Base-by-base conservation (phyloP, 2,888 invertebrate genomes). In the Drosophila colorata region DNA sequence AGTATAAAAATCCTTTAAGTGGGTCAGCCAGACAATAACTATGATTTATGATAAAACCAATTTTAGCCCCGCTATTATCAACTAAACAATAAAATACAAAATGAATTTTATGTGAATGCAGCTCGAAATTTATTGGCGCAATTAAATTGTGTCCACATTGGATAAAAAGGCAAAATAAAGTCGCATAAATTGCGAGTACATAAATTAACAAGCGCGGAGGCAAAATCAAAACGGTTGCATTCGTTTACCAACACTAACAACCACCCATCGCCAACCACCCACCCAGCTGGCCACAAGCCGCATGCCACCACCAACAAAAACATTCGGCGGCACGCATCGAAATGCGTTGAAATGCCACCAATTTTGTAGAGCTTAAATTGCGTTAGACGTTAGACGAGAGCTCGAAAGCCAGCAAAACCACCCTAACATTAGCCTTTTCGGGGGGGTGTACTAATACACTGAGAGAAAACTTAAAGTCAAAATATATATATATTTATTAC, bases 291-390 rank as follows among this genome's bases (percentile, higher is more conserved):
- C 46, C 61, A 35, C 58, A 53, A 47, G 31, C 61, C 58, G 41
- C 80, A 61, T 65, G 63, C 73, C 85, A 76, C 78, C 78, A 69
- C 71, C 79, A 35, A 59, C n/a, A 67, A 66, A 60, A 46, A 48
- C 44, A 58, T 55, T 61, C 55, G 41, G 64, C 53, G 43, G 74
- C 70, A 74, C 69, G 70, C 80, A 71, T 55, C 70, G 59, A 64
- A 86, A 75, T 71, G 80, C 83, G 87, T 74, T 77, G 77, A 87
- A 86, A 79, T 87, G 74, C 77, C 79, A 73, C 78, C 84, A 87
- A 84, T 84, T 80, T 69, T 66, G 74, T 59, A 55, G 66, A 59
- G 74, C 63, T 83, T 74, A 84, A 86, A 88, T 87, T 86, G 81
- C 77, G 79, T 81, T 88, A 86, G 69, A 73, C 59, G 20, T 43